Evolutionary conservation across 2,888 invertebrate genomes (phyloP).

Genomic region (Saturnia japonica): DNA sequence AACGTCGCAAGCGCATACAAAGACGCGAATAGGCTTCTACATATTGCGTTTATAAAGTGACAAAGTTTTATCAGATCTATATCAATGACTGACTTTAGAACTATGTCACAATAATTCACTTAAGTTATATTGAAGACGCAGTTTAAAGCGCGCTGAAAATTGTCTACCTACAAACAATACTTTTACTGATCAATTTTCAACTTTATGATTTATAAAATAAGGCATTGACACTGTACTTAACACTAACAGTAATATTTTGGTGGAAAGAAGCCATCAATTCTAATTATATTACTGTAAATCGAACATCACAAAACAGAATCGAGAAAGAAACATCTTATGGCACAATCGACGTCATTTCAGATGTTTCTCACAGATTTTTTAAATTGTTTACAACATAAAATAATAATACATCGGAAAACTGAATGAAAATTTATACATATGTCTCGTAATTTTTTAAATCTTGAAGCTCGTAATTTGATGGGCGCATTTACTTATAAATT

Average conservation of each 20-base stretch:
- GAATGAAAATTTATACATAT: too few species aligned
- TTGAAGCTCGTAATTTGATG: too few species aligned
- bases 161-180: conserved; percentile 33
- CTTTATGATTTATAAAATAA: conserved; percentile 28
- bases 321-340: background rate
- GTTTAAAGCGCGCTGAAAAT: conserved; percentile 38
- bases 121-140: conserved; percentile 48
- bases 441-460: too few species aligned
- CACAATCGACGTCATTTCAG: background rate
- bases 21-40: conserved; percentile 52
- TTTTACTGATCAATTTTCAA: conserved; percentile 35
- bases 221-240: background rate
- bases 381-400: background rate
- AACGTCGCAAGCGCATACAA: conserved; percentile 61
- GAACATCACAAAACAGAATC: background rate
- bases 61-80: conserved; percentile 48
- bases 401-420: too few species aligned
- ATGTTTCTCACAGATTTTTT: background rate
- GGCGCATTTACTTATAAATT: too few species aligned
- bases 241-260: background rate
- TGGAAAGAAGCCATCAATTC: background rate
- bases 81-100: conserved; percentile 47
- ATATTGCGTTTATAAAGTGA: conserved; percentile 39
- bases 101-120: conserved; percentile 47
- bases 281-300: conserved; percentile 5